Percentiles rank a stretch among this genome's conserved stretches.
Evolutionary conservation across 1,140 invertebrate species (phyloP).

Genomic region (Halictus rubicundus): DNA sequence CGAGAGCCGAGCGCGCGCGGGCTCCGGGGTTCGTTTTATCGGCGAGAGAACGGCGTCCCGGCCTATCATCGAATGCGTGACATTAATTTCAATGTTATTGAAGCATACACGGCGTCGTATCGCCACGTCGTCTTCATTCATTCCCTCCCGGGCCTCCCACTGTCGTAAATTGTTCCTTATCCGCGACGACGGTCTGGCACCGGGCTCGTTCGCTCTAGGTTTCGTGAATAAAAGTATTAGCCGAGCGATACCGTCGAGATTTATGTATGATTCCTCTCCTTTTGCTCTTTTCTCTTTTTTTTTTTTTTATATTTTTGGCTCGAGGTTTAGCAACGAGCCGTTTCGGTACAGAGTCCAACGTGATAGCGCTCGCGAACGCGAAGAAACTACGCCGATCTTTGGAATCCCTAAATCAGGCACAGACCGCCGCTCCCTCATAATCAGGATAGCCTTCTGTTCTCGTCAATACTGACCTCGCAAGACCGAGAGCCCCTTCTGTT

Average conservation of each 20-base stretch:
- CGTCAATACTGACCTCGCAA: too few relatives aligned
- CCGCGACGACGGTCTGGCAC: neutral
- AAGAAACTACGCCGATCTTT: constrained; percentile 31
- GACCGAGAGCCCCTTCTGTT: too few relatives aligned
- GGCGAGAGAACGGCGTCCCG: neutral
- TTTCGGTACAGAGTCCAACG: constrained; percentile 51
- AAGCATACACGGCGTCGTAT: neutral
- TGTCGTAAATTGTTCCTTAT: constrained; percentile 12
- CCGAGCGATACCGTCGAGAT: neutral
- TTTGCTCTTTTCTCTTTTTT: too few relatives aligned
- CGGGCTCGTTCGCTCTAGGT: neutral
- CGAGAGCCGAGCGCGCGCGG: neutral
- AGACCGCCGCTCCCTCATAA: neutral
- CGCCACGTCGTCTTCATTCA: constrained; percentile 23
- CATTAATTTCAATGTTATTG: constrained; percentile 14
- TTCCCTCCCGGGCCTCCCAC: neutral
- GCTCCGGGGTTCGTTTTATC: constrained; percentile 6
- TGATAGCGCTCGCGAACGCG: constrained; percentile 43
- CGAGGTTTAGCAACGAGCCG: constrained; percentile 25
- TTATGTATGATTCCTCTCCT: constrained; percentile 1
- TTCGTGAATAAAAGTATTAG: constrained; percentile 19
- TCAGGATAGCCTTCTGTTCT: too few relatives aligned
- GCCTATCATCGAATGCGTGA: neutral
- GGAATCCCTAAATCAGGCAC: constrained; percentile 3
- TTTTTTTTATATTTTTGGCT: neutral